phyloP scores from a whole-genome alignment of 2,888 invertebrate genomes.

The Ochropacha duplaris region DNA sequence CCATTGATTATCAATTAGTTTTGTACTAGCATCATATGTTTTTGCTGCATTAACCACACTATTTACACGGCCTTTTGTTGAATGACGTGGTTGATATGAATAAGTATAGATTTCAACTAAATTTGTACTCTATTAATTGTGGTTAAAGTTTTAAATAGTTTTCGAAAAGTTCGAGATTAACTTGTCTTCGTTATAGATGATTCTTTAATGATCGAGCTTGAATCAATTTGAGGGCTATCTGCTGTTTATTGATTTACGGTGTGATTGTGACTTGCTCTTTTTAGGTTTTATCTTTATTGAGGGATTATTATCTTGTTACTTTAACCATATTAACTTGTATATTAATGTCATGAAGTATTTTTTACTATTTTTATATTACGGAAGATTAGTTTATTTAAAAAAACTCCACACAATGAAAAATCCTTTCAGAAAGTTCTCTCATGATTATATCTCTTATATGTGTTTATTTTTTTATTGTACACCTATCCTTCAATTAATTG shows the following conservation, averaged over 20 bases:
- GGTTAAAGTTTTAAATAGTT: conserved; percentile 42
- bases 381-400: no score
- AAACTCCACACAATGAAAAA: no score
- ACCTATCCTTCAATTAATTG: no score
- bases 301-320: conserved; percentile 57
- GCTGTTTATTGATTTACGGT: conserved; percentile 76
- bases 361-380: no score
- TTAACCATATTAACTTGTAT: conserved; percentile 15
- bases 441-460: no score
- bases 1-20: conserved; percentile 82
- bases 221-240: conserved; percentile 75
- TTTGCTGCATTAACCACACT: conserved; percentile 76
- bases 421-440: no score
- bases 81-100: conserved; percentile 62
- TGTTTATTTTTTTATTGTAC: no score
- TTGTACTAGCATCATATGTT: conserved; percentile 74
- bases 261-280: conserved; percentile 73
- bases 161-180: conserved; percentile 52
- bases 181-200: conserved; percentile 79
- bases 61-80: conserved; percentile 74
- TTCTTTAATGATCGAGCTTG: conserved; percentile 72
- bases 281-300: conserved; percentile 41
- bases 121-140: conserved; percentile 39
- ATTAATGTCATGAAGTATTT: no score
- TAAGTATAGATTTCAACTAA: conserved; percentile 23